Conservation (phyloP, 2,888 invertebrate species). For the Hybos culiciformis region DNA sequence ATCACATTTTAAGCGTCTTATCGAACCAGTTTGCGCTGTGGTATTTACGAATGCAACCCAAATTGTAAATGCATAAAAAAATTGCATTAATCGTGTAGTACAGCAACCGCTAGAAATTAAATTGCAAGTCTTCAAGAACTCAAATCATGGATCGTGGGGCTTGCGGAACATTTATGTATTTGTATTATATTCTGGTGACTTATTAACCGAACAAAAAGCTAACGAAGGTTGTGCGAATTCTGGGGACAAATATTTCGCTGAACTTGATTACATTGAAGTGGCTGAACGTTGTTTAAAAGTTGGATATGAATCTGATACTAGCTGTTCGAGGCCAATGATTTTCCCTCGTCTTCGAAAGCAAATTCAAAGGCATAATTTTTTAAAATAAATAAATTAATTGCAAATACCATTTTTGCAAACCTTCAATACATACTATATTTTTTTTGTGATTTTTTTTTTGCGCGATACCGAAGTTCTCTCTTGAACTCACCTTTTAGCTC, state of each 20-base stretch:
- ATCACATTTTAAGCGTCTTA: no score
- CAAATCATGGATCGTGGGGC: constrained; percentile 93
- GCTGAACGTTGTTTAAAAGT: constrained; percentile 75
- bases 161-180: constrained; percentile 89
- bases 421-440: no score
- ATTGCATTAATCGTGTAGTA: constrained; percentile 86
- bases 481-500: no score
- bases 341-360: no score
- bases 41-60: no score
- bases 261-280: constrained; percentile 92
- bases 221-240: constrained; percentile 74
- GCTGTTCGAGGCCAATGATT: no score
- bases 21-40: no score
- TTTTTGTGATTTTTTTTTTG: no score
- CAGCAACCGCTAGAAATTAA: constrained; percentile 82
- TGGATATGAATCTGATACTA: constrained; percentile 59
- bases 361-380: no score
- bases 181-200: constrained; percentile 87
- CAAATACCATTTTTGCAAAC: no score
- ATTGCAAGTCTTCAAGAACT: constrained; percentile 89
- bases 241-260: constrained; percentile 94
- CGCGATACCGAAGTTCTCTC: no score
- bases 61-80: constrained; percentile 78
- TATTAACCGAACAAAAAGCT: constrained; percentile 81
- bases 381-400: no score